These are phyloP conservation scores for Etheostoma spectabile DNA, from an alignment of 2,113 vertebrate species.

Conservation along the genomic window DNA sequence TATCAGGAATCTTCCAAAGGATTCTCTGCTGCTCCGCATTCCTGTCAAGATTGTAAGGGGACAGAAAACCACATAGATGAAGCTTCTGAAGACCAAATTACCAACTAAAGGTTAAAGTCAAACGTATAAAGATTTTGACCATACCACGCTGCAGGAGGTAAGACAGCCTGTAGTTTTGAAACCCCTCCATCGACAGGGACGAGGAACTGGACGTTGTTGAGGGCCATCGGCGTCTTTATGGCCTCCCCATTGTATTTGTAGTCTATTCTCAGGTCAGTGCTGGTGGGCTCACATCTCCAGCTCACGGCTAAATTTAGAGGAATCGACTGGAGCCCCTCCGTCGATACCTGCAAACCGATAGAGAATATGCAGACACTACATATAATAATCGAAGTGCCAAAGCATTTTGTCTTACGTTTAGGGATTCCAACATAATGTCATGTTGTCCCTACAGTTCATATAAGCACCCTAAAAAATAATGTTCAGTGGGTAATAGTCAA, in stretches of 20 bases:
- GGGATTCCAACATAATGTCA: not conserved
- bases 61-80: not conserved
- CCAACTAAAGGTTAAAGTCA: not conserved
- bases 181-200: slow-evolving; percentile 94
- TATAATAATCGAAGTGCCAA: too few relatives aligned
- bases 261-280: slow-evolving; percentile 97
- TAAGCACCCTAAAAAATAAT: not conserved
- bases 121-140: not conserved
- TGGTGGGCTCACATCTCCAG: slow-evolving; percentile 95
- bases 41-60: slow-evolving; percentile 80
- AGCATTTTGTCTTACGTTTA: not conserved
- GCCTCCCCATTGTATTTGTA: slow-evolving; percentile 97
- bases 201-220: slow-evolving; percentile 98
- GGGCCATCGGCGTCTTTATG: slow-evolving; percentile 91
- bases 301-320: slow-evolving; percentile 96
- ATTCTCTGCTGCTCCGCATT: slow-evolving; percentile 96
- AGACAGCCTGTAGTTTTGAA: slow-evolving; percentile 94
- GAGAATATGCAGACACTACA: not conserved
- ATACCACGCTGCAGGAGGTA: slow-evolving; percentile 97
- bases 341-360: slow-evolving; percentile 86
- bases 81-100: not conserved
- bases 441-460: not conserved
- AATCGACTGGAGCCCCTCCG: slow-evolving; percentile 93
- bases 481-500: too few relatives aligned
- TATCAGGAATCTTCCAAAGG: slow-evolving; percentile 98